Base-by-base conservation (phyloP, 1,140 invertebrate genomes). In the Panagrolaimus sp. region DNA sequence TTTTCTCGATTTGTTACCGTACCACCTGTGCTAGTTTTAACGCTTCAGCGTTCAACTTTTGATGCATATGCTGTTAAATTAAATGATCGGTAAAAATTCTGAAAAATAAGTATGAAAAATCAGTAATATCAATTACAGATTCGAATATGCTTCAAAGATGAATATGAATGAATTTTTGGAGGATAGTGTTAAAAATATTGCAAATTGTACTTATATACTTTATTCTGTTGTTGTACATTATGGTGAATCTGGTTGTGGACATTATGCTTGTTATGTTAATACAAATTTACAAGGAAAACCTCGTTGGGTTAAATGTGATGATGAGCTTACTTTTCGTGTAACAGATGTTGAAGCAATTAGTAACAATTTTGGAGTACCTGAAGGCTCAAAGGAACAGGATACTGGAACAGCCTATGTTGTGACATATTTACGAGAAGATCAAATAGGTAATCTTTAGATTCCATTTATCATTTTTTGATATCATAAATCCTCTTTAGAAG, bases 171-270 rank as follows among this genome's bases (percentile, higher is more conserved):
- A 21, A 12, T 58, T 58, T 28, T 12, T 58, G 21, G 52, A 58
- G 10, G 52, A 58, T 58, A 28, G 21, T 4, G 2, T 28, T 21
- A 28, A 58, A 28, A 26, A 26, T 58, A 21, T 12, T 21, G 14
- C 10, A 58, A 58, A 58, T 21, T 21, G 52, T 28, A 17, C 21
- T 28, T 58, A 58, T 17, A 26, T 28, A 3, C n/a, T 58, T 21
- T 58, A 58, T 21, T 21, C 15, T 0, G 52, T 58, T 28, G 52
- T 58, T 17, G 52, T 58, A 26, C 52, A 58, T 14, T 58, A 58
- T 21, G 52, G 52, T 26, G 52, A 58, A 28, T 58, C 52, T n/a
- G 52, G 52, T 58, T 58, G 52, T 58, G 52, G 52, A n/a, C 52
- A 58, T 58, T 58, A 58, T 28, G 52, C 28, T 2, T 58, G 52